Base-by-base conservation (phyloP, 2,888 invertebrate species). In the Meganola albula region DNA sequence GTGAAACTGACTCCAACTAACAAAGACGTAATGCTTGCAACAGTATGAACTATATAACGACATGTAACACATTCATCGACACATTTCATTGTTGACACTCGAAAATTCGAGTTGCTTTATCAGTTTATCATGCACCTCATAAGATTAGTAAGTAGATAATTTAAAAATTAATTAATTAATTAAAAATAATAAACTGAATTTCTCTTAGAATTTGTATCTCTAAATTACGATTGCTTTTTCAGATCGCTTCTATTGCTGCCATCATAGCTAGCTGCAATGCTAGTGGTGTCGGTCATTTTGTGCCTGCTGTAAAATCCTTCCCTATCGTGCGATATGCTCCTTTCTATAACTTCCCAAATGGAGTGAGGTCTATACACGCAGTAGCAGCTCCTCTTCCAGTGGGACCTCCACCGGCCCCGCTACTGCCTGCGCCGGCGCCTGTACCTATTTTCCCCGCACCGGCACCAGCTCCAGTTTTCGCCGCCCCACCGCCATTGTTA, bases 21-120 rank as follows among this genome's bases (percentile, higher is more conserved):
- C 66, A 70, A 64, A 74, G 66, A 67, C 72, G 75, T 72, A 72
- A 76, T 67, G 69, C 75, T 82, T 84, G 83, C 83, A 84, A 80
- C 82, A 84, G 72, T 78, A 64, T 79, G 77, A 79, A 80, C 78
- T 85, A 85, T 85, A 85, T 82, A 85, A 82, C 62, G 66, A 68
- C 71, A 40, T 60, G 72, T 78, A 68, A 68, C 66, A 73, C 57
- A 73, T 71, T 54, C 53, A 65, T 72, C 64, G 62, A 63, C 58
- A 78, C 82, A 84, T 68, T 74, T 60, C 63, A 58, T 56, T 61
- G 58, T 71, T 67, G 67, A 64, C 53, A 63, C 62, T 67, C 68
- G 74, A 67, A 71, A 74, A 55, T 72, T 67, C 73, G 67, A 73
- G 77, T 78, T 73, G 72, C 61, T 53, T 54, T 52, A 63, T 41